Evolutionary conservation across 1,140 invertebrate genomes (phyloP).

Genomic region (Dermatophagoides farinae): DNA sequence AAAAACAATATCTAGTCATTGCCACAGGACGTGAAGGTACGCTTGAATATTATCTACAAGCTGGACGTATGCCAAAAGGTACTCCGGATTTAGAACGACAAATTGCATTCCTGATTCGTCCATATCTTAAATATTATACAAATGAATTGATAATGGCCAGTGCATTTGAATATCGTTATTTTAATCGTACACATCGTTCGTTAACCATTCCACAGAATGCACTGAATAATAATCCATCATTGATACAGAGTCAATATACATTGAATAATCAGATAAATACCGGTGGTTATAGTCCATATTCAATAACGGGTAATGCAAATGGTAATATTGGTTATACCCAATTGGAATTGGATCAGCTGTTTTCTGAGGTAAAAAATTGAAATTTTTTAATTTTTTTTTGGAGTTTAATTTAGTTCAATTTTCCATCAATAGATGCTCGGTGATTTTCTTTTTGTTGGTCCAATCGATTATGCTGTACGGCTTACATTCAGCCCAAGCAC

Average conservation of each 20-base stretch:
- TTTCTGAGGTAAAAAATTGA: background rate
- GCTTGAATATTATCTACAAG: slow-evolving; percentile 15
- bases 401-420: background rate
- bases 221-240: background rate
- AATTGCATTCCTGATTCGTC: slow-evolving; percentile 12
- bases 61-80: background rate
- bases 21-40: slow-evolving; percentile 20
- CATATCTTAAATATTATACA: slow-evolving; percentile 13
- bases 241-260: background rate
- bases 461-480: background rate
- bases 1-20: slow-evolving; percentile 24
- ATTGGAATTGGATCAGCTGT: background rate
- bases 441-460: slow-evolving; percentile 12
- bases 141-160: slow-evolving; percentile 13
- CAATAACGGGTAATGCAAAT: background rate
- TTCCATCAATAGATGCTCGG: slow-evolving; percentile 8
- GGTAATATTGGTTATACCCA: background rate
- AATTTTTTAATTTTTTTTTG: background rate
- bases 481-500: background rate
- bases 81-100: background rate
- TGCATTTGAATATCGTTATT: slow-evolving; percentile 12
- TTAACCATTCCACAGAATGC: background rate
- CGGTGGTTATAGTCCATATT: background rate
- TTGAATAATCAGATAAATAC: background rate
- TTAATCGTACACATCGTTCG: slow-evolving; percentile 5